Evolutionary conservation across 2,888 invertebrate species (phyloP).

Genomic region (Eupithecia pulchellata): DNA sequence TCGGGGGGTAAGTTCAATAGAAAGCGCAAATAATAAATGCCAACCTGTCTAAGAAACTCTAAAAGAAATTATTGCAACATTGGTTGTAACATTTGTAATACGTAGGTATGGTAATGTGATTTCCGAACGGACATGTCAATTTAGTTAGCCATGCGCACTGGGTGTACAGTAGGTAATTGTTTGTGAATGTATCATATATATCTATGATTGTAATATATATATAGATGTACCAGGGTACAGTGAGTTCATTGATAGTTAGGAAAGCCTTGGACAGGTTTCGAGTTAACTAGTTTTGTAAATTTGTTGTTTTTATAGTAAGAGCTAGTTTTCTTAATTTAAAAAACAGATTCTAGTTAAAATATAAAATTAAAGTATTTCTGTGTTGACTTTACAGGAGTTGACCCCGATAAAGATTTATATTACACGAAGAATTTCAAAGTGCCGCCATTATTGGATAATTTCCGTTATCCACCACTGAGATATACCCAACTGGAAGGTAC

Average conservation of each 20-base stretch:
- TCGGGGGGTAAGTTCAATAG: too few relatives aligned
- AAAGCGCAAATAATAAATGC: slow-evolving; percentile 71
- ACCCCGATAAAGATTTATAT: too few relatives aligned
- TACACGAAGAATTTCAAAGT: too few relatives aligned
- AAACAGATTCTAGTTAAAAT: too few relatives aligned
- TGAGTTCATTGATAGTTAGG: not conserved
- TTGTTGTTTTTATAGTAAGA: too few relatives aligned
- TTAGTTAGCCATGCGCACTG: slow-evolving; percentile 53
- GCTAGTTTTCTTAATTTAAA: too few relatives aligned
- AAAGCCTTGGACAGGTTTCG: not conserved
- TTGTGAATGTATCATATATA: not conserved
- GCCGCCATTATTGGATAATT: too few relatives aligned
- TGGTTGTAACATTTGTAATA: slow-evolving; percentile 68
- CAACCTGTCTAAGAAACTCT: slow-evolving; percentile 60
- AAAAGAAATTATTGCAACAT: slow-evolving; percentile 57
- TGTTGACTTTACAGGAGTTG: too few relatives aligned
- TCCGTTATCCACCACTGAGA: too few relatives aligned
- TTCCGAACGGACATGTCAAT: slow-evolving; percentile 78
- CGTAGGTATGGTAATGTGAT: slow-evolving; percentile 66
- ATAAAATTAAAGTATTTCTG: too few relatives aligned
- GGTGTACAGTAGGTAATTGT: slow-evolving; percentile 3
- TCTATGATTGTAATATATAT: not conserved
- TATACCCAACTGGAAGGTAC: too few relatives aligned
- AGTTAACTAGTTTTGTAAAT: too few relatives aligned
- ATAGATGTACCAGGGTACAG: not conserved